These are phyloP conservation scores for Erythrolamprus reginae DNA, from an alignment of 2,113 vertebrate species.

Conservation along the genomic window DNA sequence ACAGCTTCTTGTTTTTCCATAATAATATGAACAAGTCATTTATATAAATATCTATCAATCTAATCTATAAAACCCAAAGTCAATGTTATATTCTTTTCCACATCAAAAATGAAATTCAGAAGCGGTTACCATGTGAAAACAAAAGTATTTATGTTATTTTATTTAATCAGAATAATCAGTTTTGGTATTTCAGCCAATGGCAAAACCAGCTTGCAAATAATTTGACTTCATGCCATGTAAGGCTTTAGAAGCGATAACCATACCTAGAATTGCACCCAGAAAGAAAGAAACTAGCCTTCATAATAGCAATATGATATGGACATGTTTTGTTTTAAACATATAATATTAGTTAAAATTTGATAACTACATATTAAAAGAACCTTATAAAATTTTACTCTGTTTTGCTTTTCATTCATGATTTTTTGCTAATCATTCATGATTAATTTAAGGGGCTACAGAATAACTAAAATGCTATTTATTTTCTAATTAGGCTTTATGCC, in stretches of 20 bases:
- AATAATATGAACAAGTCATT: no score
- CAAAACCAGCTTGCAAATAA: neutral
- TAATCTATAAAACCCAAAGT: no score
- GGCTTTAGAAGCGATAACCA: neutral
- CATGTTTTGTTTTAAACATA: neutral
- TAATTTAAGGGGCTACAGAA: neutral
- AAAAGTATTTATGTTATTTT: no score
- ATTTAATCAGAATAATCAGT: no score
- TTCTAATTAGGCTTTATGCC: neutral
- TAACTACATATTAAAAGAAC: neutral
- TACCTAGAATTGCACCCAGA: neutral
- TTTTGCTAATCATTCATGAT: neutral
- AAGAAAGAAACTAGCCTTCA: neutral
- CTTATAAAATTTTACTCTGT: neutral
- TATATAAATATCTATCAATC: no score
- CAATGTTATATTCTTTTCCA: no score
- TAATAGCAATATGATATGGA: neutral
- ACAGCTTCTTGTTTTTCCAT: no score
- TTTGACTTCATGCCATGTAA: neutral
- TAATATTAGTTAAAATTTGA: neutral
- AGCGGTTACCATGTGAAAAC: no score
- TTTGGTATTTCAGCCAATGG: no score
- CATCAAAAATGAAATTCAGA: no score
- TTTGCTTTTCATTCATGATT: neutral
- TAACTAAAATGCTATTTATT: no score